Base-by-base conservation (phyloP, 30 jellyfish, hydroid and myxozoan genomes). In the Aurelia aurita region DNA sequence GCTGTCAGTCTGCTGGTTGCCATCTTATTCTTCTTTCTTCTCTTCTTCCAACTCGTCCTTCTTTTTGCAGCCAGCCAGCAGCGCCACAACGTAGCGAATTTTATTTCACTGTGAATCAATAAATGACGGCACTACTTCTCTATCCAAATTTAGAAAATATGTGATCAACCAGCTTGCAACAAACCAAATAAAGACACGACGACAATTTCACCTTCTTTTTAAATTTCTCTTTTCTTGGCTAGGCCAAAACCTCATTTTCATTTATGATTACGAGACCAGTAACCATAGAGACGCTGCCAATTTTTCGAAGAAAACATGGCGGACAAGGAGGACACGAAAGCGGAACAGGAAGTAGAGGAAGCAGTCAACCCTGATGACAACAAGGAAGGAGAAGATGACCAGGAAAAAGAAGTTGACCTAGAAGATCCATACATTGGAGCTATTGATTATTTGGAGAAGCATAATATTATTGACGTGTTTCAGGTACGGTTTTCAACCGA, bases 351-450 rank as follows among this genome's bases (percentile, higher is more conserved):
- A 15, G 29, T 51, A 25, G 72, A 55, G 39, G 65, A 54, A 18
- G 77, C 27, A 34, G 28, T 67, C 51, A 14, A 27, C 25, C n/a
- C n/a, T 8, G 58, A 67, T 22, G 18, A 28, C 9, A 22, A 28
- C 35, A 12, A 21, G 31, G 39, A 26, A 26, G 39, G 20, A 5
- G 29, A 16, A 18, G 57, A 22, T 39, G 34, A 23, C 14, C 70
- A 51, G 12, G 18, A 72, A 5, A 49, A 20, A 18, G 71, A 47
- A 27, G 66, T 21, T 47, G 66, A 16, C 20, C n/a, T 60, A 35
- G 47, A 35, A n/a, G 88, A 77, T 47, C 88, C 88, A 19, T 77
- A 31, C 45, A 59, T 77, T 32, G 88, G 63, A 22, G 78, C 88
- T 9, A 60, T 77, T 35, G 88, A 35, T 35, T 77, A 77, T 61